Evolutionary conservation across 2,797 vertebrate species (phyloP).

Genomic region (Calcarius lapponicus): DNA sequence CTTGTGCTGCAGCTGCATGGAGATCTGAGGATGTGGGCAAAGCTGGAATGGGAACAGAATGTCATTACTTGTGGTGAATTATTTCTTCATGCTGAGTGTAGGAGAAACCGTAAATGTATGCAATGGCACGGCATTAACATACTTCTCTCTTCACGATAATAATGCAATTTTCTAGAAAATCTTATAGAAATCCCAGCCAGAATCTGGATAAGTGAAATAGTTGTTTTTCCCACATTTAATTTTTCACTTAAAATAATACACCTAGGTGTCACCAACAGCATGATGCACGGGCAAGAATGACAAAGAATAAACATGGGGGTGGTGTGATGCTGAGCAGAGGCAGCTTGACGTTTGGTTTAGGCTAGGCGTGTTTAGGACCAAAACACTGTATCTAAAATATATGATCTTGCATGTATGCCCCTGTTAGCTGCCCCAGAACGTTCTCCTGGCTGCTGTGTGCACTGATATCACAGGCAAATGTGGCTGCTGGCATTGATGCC

Average conservation of each 20-base stretch:
- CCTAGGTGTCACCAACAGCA: neutral
- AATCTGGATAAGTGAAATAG: neutral
- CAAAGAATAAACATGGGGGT: conserved; percentile 9
- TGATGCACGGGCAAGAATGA: neutral
- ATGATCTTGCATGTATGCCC: neutral
- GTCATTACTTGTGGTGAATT: neutral
- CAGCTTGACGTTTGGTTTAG: neutral
- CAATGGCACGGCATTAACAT: neutral
- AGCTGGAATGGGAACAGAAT: neutral
- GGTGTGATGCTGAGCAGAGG: neutral
- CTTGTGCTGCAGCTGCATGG: neutral
- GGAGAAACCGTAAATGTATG: conserved; percentile 14
- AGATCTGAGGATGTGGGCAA: conserved; percentile 9
- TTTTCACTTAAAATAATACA: conserved; percentile 8
- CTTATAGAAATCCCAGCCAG: neutral
- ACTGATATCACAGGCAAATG: neutral
- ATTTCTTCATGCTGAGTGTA: conserved; percentile 3
- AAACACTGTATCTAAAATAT: neutral
- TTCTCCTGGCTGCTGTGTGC: neutral
- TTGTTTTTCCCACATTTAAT: neutral
- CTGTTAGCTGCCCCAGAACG: neutral
- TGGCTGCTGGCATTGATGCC: neutral
- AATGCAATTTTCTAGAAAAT: neutral
- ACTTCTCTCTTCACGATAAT: neutral
- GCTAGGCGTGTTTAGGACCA: neutral